Percentiles rank a stretch among this genome's conserved stretches.
phyloP scores from a whole-genome alignment of 2,888 invertebrate genomes.

The Germaria angustata region DNA sequence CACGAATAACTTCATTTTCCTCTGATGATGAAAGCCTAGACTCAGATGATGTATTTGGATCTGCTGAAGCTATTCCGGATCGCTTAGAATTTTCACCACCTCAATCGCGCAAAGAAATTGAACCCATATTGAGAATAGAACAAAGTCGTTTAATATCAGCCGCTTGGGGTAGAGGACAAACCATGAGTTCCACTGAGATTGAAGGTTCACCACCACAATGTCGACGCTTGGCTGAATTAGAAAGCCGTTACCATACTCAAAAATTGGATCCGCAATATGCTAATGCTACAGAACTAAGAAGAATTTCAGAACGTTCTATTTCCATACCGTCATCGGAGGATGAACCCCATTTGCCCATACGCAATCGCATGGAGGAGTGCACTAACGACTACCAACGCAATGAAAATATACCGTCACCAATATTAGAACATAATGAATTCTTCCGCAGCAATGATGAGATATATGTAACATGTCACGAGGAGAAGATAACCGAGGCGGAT shows the following conservation, averaged over 20 bases:
- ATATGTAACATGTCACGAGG: conserved; percentile 77
- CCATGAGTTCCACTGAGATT: conserved; percentile 89
- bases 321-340: conserved; percentile 89
- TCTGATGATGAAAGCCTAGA: conserved; percentile 89
- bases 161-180: conserved; percentile 85
- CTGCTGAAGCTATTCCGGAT: conserved; percentile 87
- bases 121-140: conserved; percentile 86
- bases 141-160: conserved; percentile 86
- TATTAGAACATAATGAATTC: conserved; percentile 83
- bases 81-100: conserved; percentile 88
- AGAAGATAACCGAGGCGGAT: conserved; percentile 82
- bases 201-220: conserved; percentile 89
- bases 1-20: conserved; percentile 87
- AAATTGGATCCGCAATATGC: conserved; percentile 84
- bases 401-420: conserved; percentile 84
- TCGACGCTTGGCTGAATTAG: conserved; percentile 83
- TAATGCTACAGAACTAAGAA: conserved; percentile 84
- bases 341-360: conserved; percentile 84
- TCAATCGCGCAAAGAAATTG: conserved; percentile 87
- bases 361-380: conserved; percentile 81
- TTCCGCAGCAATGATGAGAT: conserved; percentile 83
- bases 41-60: conserved; percentile 88
- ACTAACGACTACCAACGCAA: conserved; percentile 83
- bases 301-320: conserved; percentile 87
- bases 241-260: conserved; percentile 85